A percentile compares a stretch with the other conserved stretches of the same genome.
Evolutionary conservation across 2,113 vertebrate species (phyloP).

Genomic region (Axis porcinus): DNA sequence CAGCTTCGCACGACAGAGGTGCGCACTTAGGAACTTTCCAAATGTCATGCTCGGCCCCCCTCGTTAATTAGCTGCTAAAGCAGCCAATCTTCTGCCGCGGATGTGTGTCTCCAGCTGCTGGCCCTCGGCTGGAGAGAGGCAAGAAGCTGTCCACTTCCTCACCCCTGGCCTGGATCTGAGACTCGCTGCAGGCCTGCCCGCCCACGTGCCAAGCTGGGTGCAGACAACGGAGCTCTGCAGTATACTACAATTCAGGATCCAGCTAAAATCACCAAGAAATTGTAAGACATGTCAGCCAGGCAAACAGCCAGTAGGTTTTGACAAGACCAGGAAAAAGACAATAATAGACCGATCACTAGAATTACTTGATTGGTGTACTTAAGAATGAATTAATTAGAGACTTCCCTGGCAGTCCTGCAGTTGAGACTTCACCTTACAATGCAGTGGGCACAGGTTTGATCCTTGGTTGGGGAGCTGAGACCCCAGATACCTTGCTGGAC

Average conservation of each 20-base stretch:
- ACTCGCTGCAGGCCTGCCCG: neutral
- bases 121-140: neutral
- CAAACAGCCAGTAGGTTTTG: neutral
- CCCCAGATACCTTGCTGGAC: neutral
- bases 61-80: conserved; percentile 38
- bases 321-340: neutral
- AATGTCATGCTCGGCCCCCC: neutral
- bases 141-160: neutral
- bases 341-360: neutral
- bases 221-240: neutral
- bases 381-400: neutral
- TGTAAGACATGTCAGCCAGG: neutral
- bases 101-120: neutral
- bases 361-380: neutral
- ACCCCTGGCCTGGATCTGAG: neutral
- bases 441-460: neutral
- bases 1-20: neutral
- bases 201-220: neutral
- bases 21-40: neutral
- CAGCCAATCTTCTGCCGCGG: neutral
- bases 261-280: neutral
- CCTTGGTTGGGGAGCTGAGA: neutral
- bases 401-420: neutral
- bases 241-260: neutral
- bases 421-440: neutral